Evolutionary conservation across 2,888 invertebrate genomes (phyloP).

Genomic region (Gasteruption jaculator): DNA sequence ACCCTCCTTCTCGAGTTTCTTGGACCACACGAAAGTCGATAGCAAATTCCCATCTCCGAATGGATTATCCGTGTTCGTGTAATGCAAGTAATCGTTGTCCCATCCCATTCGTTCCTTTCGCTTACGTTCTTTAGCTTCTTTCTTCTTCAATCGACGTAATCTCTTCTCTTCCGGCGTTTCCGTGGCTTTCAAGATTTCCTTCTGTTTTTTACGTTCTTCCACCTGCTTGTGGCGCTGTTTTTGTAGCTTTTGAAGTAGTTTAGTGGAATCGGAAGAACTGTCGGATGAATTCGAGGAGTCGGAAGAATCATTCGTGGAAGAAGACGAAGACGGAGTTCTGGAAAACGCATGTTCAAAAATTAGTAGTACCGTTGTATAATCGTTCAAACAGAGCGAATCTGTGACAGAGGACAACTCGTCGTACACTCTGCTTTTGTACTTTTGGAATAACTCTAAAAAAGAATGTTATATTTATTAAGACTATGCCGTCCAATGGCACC

Average conservation of each 20-base stretch:
- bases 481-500: no score
- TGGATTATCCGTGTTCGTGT: conserved; percentile 97
- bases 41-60: conserved; percentile 95
- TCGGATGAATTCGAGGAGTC: conserved; percentile 34
- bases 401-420: no score
- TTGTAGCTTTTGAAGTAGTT: conserved; percentile 69
- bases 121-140: conserved; percentile 83
- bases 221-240: conserved; percentile 64
- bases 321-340: conserved; percentile 27
- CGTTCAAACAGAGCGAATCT: no score
- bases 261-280: conserved; percentile 59
- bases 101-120: conserved; percentile 93
- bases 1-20: conserved; percentile 93
- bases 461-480: no score
- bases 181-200: conserved; percentile 76
- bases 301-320: conserved; percentile 30
- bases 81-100: conserved; percentile 95
- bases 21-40: conserved; percentile 94
- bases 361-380: no score
- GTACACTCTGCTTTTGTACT: no score
- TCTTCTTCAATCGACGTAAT: conserved; percentile 78
- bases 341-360: no score
- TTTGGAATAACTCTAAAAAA: no score
- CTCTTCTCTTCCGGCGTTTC: conserved; percentile 96
- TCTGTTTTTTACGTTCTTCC: conserved; percentile 65